Conservation (phyloP, 2,888 invertebrate genomes). For the Kuschelorhynchus macadamiae region DNA sequence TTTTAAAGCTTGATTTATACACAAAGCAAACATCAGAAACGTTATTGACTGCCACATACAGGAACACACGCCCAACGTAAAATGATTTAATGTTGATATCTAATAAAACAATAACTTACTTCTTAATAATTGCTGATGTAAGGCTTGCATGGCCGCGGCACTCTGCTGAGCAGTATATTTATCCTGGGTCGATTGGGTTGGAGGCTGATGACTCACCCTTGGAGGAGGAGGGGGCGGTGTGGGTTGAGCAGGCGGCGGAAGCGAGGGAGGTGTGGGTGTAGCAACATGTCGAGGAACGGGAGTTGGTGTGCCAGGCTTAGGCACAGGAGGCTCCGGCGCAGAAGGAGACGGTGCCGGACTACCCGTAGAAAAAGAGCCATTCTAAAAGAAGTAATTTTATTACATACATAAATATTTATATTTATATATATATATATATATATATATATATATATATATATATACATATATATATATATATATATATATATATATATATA, state of each 20-base stretch:
- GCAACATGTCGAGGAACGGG: conserved; percentile 71
- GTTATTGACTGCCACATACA: too few relatives aligned
- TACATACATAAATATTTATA: too few relatives aligned
- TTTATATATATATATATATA: too few relatives aligned
- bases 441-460: too few relatives aligned
- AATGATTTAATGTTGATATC: too few relatives aligned
- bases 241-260: conserved; percentile 71
- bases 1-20: too few relatives aligned
- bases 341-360: conserved; percentile 72
- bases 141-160: conserved; percentile 85
- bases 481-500: too few relatives aligned
- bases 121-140: conserved; percentile 88
- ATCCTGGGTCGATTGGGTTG: conserved; percentile 66
- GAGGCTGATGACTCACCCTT: conserved; percentile 47
- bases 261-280: conserved; percentile 68
- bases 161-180: conserved; percentile 69
- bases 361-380: conserved; percentile 67
- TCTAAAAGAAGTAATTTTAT: conserved; percentile 56
- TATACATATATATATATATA: too few relatives aligned
- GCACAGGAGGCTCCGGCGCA: conserved; percentile 59
- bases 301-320: conserved; percentile 71
- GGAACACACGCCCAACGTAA: too few relatives aligned
- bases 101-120: conserved; percentile 71
- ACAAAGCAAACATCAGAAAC: too few relatives aligned
- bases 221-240: conserved; percentile 64